Conservation (phyloP, 1,140 invertebrate genomes). For the Danaus plexippus region DNA sequence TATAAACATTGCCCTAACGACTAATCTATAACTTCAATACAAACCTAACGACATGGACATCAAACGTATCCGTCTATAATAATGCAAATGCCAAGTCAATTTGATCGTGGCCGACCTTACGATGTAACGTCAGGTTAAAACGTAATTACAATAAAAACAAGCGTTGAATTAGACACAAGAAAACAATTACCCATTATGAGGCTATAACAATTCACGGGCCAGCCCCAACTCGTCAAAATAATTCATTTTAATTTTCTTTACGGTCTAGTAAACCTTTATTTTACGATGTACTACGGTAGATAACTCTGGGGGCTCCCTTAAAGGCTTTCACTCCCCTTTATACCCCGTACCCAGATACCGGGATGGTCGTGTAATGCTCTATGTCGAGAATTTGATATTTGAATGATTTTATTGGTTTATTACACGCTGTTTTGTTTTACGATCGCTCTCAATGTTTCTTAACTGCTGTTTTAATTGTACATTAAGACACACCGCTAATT, state of each 20-base stretch:
- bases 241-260: slow-evolving; percentile 72
- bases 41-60: too few species aligned
- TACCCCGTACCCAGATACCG: slow-evolving; percentile 21
- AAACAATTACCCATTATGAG: slow-evolving; percentile 58
- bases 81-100: slow-evolving; percentile 19
- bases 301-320: slow-evolving; percentile 62
- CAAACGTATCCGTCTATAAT: slow-evolving; percentile 6
- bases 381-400: slow-evolving; percentile 5
- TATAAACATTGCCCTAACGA: too few species aligned
- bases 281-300: slow-evolving; percentile 58
- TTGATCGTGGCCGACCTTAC: slow-evolving; percentile 3
- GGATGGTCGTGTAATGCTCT: slow-evolving; percentile 12
- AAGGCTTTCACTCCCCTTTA: slow-evolving; percentile 47
- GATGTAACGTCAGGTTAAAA: slow-evolving; percentile 19
- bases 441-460: slow-evolving; percentile 1
- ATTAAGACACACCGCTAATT: not conserved
- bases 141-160: slow-evolving; percentile 40
- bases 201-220: slow-evolving; percentile 54
- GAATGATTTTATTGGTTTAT: too few species aligned
- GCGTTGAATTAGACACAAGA: slow-evolving; percentile 48
- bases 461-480: not conserved
- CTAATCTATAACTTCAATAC: too few species aligned
- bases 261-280: slow-evolving; percentile 68
- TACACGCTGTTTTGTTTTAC: slow-evolving; percentile 2
- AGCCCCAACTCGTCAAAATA: slow-evolving; percentile 67